Base-by-base conservation (phyloP, 2,888 invertebrate genomes). In the Nomada goodeniana region DNA sequence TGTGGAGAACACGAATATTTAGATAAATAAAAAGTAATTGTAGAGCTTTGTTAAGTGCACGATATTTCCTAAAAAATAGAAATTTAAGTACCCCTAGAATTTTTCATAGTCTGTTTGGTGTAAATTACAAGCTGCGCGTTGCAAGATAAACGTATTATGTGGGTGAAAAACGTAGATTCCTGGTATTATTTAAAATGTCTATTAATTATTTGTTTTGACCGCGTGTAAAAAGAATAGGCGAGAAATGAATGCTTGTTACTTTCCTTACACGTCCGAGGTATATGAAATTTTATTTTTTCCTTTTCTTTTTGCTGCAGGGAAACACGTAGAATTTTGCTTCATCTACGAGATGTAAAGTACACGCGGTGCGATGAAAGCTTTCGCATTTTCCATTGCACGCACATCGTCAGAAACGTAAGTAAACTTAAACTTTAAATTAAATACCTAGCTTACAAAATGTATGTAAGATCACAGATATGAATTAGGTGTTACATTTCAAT, bases 251-350 rank as follows among this genome's bases (percentile, higher is more conserved):
- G 57, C 59, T 47, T 20, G 63, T 57, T 44, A n/a, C 26, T 61
- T 44, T 78, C 61, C 71, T 70, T 53, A 71, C 50, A 71, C 50
- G 47, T 61, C 52, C 26, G 78, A 78, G 78, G 78, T 80, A 80
- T 80, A 71, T 78, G 78, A 61, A 72, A 67, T 55, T 80, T 80
- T 80, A 68, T 67, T 74, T 59, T 59, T 70, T 65, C 63, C 18
- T 18, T 76, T 55, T 15, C 47, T 50, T 61, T 3, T 60, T 53
- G 23, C 71, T 60, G 53, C 36, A 55, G 60, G 55, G 78, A 50
- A 61, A 72, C 78, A 78, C 61, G 69, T 77, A 63, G 78, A 67
- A 63, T 42, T 52, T 74, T n/a, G 36, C n/a, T 47, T 47, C 44
- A 53, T 67, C 77, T 80, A 70, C 50, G 47, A 55, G 59, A 60